Conservation (phyloP, 1,140 invertebrate genomes). For the Calycopis cecrops region DNA sequence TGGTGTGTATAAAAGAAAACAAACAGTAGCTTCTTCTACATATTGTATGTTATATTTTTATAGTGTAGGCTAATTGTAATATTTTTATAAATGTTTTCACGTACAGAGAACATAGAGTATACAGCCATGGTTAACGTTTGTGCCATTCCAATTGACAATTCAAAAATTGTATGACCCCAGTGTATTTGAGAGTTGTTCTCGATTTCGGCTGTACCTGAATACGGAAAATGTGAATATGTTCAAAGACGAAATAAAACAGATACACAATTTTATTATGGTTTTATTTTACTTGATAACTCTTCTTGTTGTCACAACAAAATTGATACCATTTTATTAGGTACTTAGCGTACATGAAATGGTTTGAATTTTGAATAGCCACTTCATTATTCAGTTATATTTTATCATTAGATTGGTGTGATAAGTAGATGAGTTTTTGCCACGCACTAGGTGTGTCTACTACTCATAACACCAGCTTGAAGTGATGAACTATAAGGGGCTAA, state of each 20-base stretch:
- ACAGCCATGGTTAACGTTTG: conserved; percentile 19
- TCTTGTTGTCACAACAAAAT: not conserved
- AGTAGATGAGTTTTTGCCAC: too few relatives aligned
- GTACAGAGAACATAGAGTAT: conserved; percentile 16
- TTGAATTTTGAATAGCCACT: too few relatives aligned
- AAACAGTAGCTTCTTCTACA: conserved; percentile 1
- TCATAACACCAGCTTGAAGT: too few relatives aligned
- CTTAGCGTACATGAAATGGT: too few relatives aligned
- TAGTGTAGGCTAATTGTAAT: conserved; percentile 23
- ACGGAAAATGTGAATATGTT: conserved; percentile 36
- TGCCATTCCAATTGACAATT: conserved; percentile 24
- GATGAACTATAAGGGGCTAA: too few relatives aligned
- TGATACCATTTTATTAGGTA: too few relatives aligned
- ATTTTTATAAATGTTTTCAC: conserved; percentile 20
- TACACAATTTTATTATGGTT: conserved; percentile 8
- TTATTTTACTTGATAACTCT: not conserved
- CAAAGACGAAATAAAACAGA: conserved; percentile 46
- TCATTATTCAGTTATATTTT: too few relatives aligned
- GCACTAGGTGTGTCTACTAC: too few relatives aligned
- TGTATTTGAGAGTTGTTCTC: conserved; percentile 20
- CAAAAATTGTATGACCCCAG: conserved; percentile 20
- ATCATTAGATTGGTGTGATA: too few relatives aligned
- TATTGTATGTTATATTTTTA: conserved; percentile 3
- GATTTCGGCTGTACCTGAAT: conserved; percentile 16
- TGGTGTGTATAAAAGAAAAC: not conserved